Base-by-base conservation (phyloP, 2,113 vertebrate species). In the Cervus canadensis region DNA sequence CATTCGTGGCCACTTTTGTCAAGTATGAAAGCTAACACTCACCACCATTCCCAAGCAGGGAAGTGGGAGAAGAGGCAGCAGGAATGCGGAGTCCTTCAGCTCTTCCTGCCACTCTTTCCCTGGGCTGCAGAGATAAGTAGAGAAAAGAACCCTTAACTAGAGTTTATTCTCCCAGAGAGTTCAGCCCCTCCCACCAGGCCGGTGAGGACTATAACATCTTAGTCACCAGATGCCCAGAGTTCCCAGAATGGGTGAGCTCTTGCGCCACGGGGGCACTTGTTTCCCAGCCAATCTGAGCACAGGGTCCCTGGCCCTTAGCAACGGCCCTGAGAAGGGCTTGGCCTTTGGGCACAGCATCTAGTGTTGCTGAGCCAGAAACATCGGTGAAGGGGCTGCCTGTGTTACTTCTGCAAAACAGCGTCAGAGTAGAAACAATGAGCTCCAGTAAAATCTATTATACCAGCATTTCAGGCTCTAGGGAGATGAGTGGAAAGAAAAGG, bases 401-500 rank as follows among this genome's bases (percentile, higher is more conserved):
- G 11, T 60, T 91, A 81, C 21, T 93, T 93, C 79, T 86, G 43
- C 64, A 78, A 93, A 97, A 16, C 64, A 82, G 6, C n/a, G 2
- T 67, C 25, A 5, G 48, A 30, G 5, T 67, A 23, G 25, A 81
- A 94, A 91, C 50, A 67, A 62, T 92, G 92, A 87, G 19, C 78
- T 95, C 96, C 95, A 90, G 97, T 36, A 45, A 43, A 40, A 62
- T 86, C 4, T 64, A 91, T 74, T 89, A 97, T 59, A 59, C 40
- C 78, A 92, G 94, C 5, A n/a, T 93, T 12, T 87, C 40, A 52
- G 84, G 89, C 2, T 67, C 78, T 88, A 79, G 71, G 82, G 78
- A 81, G 96, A 92, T 92, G 52, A 97, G 92, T 87, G 25, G 50
- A 33, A 56, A 84, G 40, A 36, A 89, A 94, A 48, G 43, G 11